phyloP scores from a whole-genome alignment of 2,113 vertebrate genomes.

The Haplochromis vanheusdeni region DNA sequence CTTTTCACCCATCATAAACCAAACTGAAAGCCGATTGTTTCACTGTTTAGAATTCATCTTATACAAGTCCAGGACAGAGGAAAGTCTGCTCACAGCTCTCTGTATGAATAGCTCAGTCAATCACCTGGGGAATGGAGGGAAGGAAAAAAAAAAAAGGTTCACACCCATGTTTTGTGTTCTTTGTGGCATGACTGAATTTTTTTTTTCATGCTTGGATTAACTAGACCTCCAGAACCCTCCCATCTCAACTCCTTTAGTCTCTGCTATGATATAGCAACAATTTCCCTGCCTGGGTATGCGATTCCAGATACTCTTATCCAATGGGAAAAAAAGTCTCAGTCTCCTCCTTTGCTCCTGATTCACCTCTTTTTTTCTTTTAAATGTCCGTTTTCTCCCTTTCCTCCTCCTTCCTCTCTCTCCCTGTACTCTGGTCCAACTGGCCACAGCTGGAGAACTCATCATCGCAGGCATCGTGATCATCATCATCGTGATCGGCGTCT shows the following conservation, averaged over 20 bases:
- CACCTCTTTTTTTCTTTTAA: slow-evolving; percentile 1
- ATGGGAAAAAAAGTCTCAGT: slow-evolving; percentile 25
- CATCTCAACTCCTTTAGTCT: not conserved
- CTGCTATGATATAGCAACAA: not conserved
- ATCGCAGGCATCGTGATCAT: slow-evolving; percentile 12
- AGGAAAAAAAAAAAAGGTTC: not conserved
- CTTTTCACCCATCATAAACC: not conserved
- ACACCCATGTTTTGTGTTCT: slow-evolving; percentile 10
- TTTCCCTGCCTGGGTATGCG: not conserved
- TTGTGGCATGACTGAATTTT: not conserved
- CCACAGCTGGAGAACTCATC: slow-evolving; percentile 67
- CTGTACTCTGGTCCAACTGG: slow-evolving; percentile 6
- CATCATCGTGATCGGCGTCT: not conserved
- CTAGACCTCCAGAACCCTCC: not conserved
- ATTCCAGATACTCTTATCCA: slow-evolving; percentile 31
- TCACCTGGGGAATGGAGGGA: not conserved
- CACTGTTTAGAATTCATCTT: not conserved
- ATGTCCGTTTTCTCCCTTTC: slow-evolving; percentile 40
- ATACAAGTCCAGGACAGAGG: not conserved
- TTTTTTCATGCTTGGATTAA: not conserved
- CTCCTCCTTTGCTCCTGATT: slow-evolving; percentile 31
- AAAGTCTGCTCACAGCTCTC: not conserved
- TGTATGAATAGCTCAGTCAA: not conserved
- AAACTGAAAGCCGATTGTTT: not conserved
- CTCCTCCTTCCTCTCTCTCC: not conserved